Percentiles rank a stretch among this genome's conserved stretches.
These are phyloP conservation scores for Machimus rusticus DNA, from an alignment of 2,888 invertebrate genomes.

Conservation along the genomic window DNA sequence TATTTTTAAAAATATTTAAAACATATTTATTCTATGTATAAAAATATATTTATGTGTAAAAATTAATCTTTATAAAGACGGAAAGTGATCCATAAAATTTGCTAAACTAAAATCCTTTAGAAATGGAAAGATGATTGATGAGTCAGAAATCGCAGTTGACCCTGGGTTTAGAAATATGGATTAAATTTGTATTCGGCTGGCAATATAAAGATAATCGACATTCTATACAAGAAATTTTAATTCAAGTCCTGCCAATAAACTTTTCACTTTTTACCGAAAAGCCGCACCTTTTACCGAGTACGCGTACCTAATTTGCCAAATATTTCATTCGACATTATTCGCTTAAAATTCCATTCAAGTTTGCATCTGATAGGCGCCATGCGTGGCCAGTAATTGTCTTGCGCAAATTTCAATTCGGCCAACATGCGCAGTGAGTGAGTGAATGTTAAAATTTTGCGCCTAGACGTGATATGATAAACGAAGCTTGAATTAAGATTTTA, in stretches of 20 bases:
- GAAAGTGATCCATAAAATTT: too few relatives aligned
- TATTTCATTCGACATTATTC: not conserved
- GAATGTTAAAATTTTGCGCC: not conserved
- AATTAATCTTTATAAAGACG: too few relatives aligned
- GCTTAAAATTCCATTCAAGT: constrained; percentile 22
- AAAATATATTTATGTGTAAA: too few relatives aligned
- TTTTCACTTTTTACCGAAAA: not conserved
- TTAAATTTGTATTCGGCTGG: too few relatives aligned
- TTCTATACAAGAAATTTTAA: not conserved
- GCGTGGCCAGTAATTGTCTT: not conserved
- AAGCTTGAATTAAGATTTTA: not conserved
- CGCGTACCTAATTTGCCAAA: not conserved
- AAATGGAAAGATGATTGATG: too few relatives aligned
- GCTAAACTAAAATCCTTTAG: too few relatives aligned
- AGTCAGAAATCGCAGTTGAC: too few relatives aligned
- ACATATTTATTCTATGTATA: too few relatives aligned
- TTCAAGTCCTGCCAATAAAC: not conserved
- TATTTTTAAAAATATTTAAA: too few relatives aligned
- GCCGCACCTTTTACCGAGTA: not conserved
- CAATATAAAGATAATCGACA: too few relatives aligned
- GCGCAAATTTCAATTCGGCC: not conserved
- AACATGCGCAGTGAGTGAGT: not conserved
- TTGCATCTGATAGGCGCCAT: constrained; percentile 22
- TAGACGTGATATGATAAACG: not conserved
- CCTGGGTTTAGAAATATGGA: too few relatives aligned